phyloP scores from a whole-genome alignment of 2,797 vertebrate species.

The Gallinago stenura region DNA sequence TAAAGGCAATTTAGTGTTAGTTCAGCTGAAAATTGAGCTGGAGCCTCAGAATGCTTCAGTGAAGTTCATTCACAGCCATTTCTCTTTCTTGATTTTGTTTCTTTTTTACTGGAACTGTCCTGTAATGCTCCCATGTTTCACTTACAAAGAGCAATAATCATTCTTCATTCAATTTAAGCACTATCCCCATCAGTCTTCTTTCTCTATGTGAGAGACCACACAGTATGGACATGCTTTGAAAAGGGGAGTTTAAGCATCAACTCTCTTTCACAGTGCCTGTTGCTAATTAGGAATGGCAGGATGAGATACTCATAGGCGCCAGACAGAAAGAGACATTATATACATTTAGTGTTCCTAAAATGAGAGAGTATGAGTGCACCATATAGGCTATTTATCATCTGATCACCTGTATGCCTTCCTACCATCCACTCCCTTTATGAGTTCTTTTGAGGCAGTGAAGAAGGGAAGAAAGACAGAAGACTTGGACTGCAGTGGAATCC shows the following conservation, averaged over 20 bases:
- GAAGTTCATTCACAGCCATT: background rate
- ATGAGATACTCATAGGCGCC: background rate
- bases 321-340: background rate
- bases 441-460: background rate
- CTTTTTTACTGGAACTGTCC: background rate
- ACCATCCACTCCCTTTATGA: fast-evolving
- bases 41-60: background rate
- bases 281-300: background rate
- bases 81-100: background rate
- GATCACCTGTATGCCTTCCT: background rate
- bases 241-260: background rate
- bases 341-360: background rate
- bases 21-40: background rate
- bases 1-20: background rate
- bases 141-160: background rate
- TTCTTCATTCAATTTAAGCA: background rate
- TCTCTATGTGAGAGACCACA: background rate
- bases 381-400: background rate
- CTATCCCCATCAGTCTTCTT: background rate
- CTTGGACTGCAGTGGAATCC: background rate
- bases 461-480: background rate
- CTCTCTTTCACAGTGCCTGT: background rate
- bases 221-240: background rate
- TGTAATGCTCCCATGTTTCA: background rate
- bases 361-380: background rate